These are phyloP conservation scores for Eupelmus urozonus DNA, from an alignment of 2,888 invertebrate species.

Conservation along the genomic window DNA sequence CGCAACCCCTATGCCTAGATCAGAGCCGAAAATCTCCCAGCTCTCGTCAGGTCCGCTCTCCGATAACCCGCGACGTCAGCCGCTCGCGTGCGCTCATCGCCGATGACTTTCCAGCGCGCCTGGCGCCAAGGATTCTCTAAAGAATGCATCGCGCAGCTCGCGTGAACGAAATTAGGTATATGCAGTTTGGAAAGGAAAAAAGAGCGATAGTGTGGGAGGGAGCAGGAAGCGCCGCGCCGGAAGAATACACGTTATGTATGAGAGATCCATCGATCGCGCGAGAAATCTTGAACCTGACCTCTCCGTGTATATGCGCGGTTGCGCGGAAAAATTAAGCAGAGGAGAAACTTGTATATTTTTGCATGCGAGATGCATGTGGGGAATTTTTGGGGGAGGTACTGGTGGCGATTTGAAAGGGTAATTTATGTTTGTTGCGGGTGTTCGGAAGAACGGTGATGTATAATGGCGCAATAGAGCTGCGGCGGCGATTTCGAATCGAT, in stretches of 20 bases:
- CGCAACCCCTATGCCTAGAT: neutral
- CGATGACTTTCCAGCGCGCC: slow-evolving; percentile 16
- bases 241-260: neutral
- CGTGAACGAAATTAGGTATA: slow-evolving; percentile 1
- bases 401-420: slow-evolving; percentile 22
- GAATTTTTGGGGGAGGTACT: neutral
- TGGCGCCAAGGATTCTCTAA: slow-evolving; percentile 13
- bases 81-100: slow-evolving; percentile 35
- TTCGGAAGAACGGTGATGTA: neutral
- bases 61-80: neutral
- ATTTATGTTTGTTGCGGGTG: slow-evolving; percentile 1
- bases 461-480: neutral
- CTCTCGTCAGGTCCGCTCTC: slow-evolving; percentile 25
- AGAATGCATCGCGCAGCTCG: slow-evolving; percentile 9
- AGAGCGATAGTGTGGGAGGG: neutral
- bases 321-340: neutral
- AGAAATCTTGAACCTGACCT: slow-evolving; percentile 58
- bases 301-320: no score
- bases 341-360: slow-evolving; percentile 23
- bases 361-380: slow-evolving; percentile 6
- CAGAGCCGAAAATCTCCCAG: neutral
- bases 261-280: slow-evolving; percentile 23
- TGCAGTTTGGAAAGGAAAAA: neutral
- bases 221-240: neutral
- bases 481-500: slow-evolving; percentile 9